Evolutionary conservation across 2,113 vertebrate species (phyloP).

Genomic region (Xiphias gladius): DNA sequence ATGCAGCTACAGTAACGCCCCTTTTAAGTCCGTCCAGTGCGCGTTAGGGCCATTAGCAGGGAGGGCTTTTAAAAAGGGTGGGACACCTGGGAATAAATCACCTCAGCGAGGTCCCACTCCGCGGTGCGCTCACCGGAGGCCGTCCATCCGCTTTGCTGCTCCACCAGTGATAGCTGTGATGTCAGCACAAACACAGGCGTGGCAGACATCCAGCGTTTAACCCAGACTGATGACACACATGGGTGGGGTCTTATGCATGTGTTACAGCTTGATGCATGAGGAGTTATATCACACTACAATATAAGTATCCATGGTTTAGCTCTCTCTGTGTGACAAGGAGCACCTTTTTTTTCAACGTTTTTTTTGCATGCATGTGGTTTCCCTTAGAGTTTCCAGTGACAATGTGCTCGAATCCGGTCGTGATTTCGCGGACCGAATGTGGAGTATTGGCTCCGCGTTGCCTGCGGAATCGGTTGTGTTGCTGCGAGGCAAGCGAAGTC

Average conservation of each 20-base stretch:
- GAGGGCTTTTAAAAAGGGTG: constrained; percentile 4
- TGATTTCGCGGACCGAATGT: background rate
- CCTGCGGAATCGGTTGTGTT: background rate
- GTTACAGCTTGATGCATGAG: no score
- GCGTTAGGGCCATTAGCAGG: constrained; percentile 7
- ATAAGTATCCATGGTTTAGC: background rate
- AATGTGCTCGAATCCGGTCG: background rate
- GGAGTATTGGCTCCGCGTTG: background rate
- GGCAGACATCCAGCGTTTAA: constrained; percentile 26
- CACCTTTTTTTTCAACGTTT: background rate
- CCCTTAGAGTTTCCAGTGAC: background rate
- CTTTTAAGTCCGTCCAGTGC: constrained; percentile 1
- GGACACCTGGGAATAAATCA: constrained; percentile 40
- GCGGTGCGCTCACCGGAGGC: background rate
- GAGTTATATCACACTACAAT: background rate
- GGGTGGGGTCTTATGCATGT: no score
- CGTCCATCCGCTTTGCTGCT: constrained; percentile 33
- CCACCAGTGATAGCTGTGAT: constrained; percentile 21
- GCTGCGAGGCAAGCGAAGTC: background rate
- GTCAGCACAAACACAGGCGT: constrained; percentile 59
- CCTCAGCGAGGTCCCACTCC: background rate
- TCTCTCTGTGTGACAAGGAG: background rate
- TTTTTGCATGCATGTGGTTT: background rate
- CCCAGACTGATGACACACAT: background rate
- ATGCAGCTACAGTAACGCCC: background rate